phyloP scores from a whole-genome alignment of 2,113 vertebrate genomes.

The Dicaeum eximium region DNA sequence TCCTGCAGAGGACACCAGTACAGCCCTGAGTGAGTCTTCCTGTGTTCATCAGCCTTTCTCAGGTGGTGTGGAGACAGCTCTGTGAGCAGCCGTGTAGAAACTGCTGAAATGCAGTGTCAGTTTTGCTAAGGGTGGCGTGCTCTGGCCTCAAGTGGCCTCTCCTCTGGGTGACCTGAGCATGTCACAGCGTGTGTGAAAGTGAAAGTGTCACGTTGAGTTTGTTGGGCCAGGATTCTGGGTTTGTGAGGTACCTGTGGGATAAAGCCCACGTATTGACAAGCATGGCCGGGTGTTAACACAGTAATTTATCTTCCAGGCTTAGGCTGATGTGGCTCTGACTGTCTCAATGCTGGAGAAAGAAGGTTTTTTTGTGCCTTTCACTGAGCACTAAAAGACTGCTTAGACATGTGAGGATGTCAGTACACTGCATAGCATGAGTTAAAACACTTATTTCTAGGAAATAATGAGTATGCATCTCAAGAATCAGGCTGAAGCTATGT shows the following conservation, averaged over 20 bases:
- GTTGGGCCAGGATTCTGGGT: not conserved
- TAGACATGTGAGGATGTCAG: rapidly evolving
- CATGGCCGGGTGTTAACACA: rapidly evolving
- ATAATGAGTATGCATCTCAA: not conserved
- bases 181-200: not conserved
- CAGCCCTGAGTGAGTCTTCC: rapidly evolving
- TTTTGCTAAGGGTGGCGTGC: not conserved
- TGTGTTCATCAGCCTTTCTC: rapidly evolving
- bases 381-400: not conserved
- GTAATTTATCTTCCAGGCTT: not conserved
- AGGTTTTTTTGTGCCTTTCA: not conserved
- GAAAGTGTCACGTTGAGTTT: not conserved
- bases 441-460: not conserved
- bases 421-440: not conserved
- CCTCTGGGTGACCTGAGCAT: not conserved
- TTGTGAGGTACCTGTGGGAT: not conserved
- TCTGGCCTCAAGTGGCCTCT: not conserved
- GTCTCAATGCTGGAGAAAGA: not conserved
- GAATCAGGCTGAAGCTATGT: not conserved
- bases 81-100: rapidly evolving
- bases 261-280: rapidly evolving
- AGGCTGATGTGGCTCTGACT: not conserved
- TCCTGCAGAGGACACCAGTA: rapidly evolving
- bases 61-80: not conserved
- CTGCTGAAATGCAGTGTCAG: not conserved